Evolutionary conservation across 1,140 invertebrate species (phyloP).

Genomic region (Paraescarpia echinospica): DNA sequence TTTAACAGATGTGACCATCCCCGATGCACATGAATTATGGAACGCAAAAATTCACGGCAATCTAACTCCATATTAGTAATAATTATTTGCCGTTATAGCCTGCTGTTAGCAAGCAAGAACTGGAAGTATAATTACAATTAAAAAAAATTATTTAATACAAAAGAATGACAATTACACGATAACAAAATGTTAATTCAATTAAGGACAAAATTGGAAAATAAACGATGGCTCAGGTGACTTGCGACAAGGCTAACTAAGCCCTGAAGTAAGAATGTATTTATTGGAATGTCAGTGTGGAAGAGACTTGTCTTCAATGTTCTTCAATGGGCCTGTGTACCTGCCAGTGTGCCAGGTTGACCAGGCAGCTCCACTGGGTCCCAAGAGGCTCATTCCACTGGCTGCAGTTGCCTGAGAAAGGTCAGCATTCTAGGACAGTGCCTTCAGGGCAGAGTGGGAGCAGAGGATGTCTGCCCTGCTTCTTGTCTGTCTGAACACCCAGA

Average conservation of each 20-base stretch:
- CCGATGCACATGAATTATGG: neutral
- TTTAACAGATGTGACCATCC: neutral
- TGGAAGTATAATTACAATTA: neutral
- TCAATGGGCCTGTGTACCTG: neutral
- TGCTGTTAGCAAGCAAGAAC: neutral
- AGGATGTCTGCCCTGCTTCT: too few relatives aligned
- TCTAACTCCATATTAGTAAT: neutral
- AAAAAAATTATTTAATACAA: neutral
- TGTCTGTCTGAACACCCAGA: too few relatives aligned
- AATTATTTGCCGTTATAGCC: neutral
- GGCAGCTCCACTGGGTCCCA: neutral
- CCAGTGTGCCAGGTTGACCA: neutral
- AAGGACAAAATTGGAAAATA: neutral
- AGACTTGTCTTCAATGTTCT: neutral
- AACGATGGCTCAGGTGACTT: neutral
- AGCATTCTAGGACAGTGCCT: neutral
- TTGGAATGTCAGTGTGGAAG: neutral
- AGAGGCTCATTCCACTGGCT: neutral
- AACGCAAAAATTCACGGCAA: neutral
- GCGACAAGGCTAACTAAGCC: neutral
- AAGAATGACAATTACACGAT: neutral
- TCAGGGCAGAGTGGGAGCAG: neutral
- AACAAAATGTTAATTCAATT: neutral
- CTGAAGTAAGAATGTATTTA: neutral
- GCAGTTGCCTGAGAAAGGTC: neutral